Conservation (phyloP, 2,888 invertebrate species). For the Eudemis profundana region DNA sequence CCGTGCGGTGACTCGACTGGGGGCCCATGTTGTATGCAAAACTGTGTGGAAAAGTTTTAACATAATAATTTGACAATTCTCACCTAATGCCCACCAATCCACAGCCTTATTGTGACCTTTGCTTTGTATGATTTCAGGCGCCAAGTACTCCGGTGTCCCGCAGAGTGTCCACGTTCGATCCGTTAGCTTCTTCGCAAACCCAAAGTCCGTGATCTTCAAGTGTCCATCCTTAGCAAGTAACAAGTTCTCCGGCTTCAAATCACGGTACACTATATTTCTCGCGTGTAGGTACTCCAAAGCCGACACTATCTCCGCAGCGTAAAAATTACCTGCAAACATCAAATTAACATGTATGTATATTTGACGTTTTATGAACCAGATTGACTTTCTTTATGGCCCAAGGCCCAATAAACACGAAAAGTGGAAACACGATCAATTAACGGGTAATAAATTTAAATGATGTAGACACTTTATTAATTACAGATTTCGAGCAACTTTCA, state of each 20-base stretch:
- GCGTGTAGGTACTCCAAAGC: conserved; percentile 97
- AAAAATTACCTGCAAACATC: conserved; percentile 90
- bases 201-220: conserved; percentile 98
- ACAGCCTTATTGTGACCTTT: conserved; percentile 99
- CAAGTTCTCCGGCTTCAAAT: conserved; percentile 97
- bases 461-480: conserved; percentile 32
- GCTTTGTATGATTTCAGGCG: conserved; percentile 98
- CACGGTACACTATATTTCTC: conserved; percentile 93
- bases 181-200: conserved; percentile 97
- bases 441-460: conserved; percentile 38
- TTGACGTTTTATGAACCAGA: conserved; percentile 34
- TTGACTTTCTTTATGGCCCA: conserved; percentile 17
- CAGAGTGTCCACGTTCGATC: conserved; percentile 99
- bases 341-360: conserved; percentile 46
- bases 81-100: conserved; percentile 99
- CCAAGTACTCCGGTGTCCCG: conserved; percentile 98
- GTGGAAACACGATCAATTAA: conserved; percentile 10
- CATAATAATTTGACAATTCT: conserved; percentile 51
- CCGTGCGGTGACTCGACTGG: background rate
- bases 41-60: background rate
- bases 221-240: conserved; percentile 97
- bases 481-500: conserved; percentile 31
- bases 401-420: conserved; percentile 8
- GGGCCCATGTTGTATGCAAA: background rate
- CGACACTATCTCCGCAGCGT: conserved; percentile 96